Conservation (phyloP, 2,797 vertebrate genomes). For the Gymnothorax reevesii region DNA sequence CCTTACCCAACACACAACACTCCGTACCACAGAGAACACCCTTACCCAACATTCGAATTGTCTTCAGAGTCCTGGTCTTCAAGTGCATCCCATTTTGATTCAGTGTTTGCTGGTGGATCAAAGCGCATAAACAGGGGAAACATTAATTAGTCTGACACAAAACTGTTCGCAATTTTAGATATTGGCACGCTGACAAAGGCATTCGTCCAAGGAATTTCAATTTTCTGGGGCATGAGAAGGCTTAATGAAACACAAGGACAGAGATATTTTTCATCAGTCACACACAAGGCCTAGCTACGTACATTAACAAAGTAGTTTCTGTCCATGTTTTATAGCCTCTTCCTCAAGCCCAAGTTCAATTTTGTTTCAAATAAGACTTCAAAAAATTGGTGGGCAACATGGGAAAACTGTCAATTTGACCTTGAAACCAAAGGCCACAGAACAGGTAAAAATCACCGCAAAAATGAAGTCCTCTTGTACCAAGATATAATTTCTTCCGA, state of each 20-base stretch:
- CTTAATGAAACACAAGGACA: not conserved
- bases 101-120: conserved; percentile 58
- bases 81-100: conserved; percentile 69
- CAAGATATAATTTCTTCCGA: too few species aligned
- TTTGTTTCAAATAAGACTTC: not conserved
- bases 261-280: not conserved
- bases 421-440: not conserved
- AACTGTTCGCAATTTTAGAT: not conserved
- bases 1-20: too few species aligned
- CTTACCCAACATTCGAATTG: conserved; percentile 60
- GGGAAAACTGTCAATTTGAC: not conserved
- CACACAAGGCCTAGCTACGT: not conserved
- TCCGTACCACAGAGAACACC: not conserved
- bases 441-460: not conserved
- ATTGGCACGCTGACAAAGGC: not conserved
- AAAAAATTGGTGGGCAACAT: not conserved
- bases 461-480: too few species aligned
- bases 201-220: not conserved
- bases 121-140: not conserved
- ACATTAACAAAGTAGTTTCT: not conserved
- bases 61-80: conserved; percentile 52
- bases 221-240: not conserved
- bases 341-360: not conserved
- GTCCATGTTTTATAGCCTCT: not conserved
- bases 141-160: not conserved